These are phyloP conservation scores for Proterorhinus semilunaris DNA, from an alignment of 2,113 vertebrate genomes.

Conservation along the genomic window DNA sequence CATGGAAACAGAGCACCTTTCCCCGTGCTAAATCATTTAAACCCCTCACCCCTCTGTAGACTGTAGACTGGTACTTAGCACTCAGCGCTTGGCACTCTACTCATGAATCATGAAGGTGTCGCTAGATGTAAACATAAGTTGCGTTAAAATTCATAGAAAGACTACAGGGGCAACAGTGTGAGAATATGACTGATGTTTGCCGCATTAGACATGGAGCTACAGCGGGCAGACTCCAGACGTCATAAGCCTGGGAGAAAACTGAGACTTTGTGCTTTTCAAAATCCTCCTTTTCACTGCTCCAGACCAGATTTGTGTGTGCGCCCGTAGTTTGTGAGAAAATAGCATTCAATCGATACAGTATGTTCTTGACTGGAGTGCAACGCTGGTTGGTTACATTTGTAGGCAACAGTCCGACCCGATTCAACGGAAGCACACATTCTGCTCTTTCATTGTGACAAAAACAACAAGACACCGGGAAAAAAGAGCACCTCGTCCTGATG, in stretches of 20 bases:
- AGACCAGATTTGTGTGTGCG: conserved; percentile 1
- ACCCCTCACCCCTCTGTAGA: neutral
- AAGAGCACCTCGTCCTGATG: neutral
- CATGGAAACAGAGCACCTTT: no score
- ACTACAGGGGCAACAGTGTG: neutral
- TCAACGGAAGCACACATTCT: neutral
- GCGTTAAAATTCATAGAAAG: neutral
- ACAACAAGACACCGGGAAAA: neutral
- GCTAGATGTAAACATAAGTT: neutral
- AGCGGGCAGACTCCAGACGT: neutral
- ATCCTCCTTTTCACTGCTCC: conserved; percentile 13
- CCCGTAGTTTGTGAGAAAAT: conserved; percentile 9
- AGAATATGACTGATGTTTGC: neutral
- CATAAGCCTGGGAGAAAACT: neutral
- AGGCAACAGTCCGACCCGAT: neutral
- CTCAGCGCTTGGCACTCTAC: neutral
- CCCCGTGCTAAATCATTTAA: no score
- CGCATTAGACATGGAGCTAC: neutral
- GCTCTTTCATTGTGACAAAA: neutral
- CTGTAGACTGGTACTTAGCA: neutral
- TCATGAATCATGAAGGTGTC: neutral
- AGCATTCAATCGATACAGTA: neutral
- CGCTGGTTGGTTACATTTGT: neutral
- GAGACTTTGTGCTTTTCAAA: neutral
- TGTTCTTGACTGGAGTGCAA: conserved; percentile 11